These are phyloP conservation scores for Falco naumanni DNA, from an alignment of 2,797 vertebrate genomes.

Conservation along the genomic window DNA sequence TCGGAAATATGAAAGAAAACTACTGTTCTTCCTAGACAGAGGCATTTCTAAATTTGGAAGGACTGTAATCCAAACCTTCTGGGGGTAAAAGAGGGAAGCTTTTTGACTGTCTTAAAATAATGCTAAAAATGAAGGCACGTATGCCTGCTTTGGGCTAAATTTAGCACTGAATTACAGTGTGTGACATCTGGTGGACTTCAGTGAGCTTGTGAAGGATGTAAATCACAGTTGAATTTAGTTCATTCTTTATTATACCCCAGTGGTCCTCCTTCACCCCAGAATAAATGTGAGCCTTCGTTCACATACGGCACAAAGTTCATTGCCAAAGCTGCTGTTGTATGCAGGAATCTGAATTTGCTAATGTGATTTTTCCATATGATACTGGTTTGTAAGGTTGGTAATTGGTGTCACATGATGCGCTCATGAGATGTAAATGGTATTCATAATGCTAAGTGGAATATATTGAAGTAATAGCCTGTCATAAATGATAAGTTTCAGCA, in stretches of 20 bases:
- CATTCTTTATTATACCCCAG: not conserved
- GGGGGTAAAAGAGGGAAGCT: not conserved
- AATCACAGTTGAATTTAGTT: not conserved
- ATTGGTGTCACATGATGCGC: not conserved
- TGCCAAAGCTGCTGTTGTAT: not conserved
- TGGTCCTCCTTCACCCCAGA: not conserved
- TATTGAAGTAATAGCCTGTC: not conserved
- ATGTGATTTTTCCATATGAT: fast-evolving
- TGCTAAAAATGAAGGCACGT: not conserved
- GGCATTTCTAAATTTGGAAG: not conserved
- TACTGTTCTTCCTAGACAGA: not conserved
- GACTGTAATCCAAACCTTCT: not conserved
- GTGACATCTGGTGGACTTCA: not conserved
- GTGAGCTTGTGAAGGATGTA: not conserved
- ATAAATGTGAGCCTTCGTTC: not conserved
- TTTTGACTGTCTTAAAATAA: not conserved
- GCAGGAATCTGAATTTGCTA: fast-evolving
- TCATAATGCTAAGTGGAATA: not conserved
- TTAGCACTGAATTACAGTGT: not conserved
- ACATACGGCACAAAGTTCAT: not conserved
- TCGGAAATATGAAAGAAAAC: not conserved
- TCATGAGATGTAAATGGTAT: not conserved
- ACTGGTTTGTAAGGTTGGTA: not conserved
- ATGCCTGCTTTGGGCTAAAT: not conserved
- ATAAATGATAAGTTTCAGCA: not conserved